Evolutionary conservation across 1,140 invertebrate genomes (phyloP), one percentile per base, ranked within the genome.

Genomic region (Trachymyrmex septentrionalis): DNA sequence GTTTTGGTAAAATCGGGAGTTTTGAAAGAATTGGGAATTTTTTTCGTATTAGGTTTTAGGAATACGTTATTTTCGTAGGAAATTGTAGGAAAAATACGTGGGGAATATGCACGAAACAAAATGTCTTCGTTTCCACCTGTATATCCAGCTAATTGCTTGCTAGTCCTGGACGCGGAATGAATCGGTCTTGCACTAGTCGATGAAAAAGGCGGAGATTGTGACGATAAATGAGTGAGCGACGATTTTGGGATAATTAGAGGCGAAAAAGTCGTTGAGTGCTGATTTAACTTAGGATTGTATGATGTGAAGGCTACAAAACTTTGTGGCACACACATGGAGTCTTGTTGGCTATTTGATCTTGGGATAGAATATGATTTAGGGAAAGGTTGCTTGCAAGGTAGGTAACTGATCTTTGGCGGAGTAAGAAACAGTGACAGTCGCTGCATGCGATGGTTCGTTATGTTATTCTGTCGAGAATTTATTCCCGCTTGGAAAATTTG

Each of bases 401-500:
- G 87, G n/a, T 85, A 92, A 7, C 89, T 89, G 50, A 75, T 72
- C 69, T 69, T 88, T 0, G 87, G 87, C 3, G 91, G 91, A 0
- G 90, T 88, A 72, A 91, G 92, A 6, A 89, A 71, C 0, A 91
- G 84, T 7, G 93, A 89, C 1, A 91, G 92, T 73, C 90, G 85
- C 80, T 92, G 91, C 67, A 92, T 91, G 63, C 89, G 92, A 71
- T 91, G 93, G 78, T 57, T 85, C 2, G 91, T 92, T 7, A 94
- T 89, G 50, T 94, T 92, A 76, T 94, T 95, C 61, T 92, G 81
- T 16, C 86, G 88, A 57, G 91, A 93, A 44, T 53, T 64, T 5
- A 92, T 91, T 14, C 38, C 50, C 38, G 96, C 95, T 90, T 96
- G 96, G 92, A 97, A 97, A 0, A 97, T 97, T 76, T 97, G 95